A percentile compares a stretch with the other conserved stretches of the same genome.
phyloP scores from a whole-genome alignment of 2,888 invertebrate species.

The Latheticus oryzae region DNA sequence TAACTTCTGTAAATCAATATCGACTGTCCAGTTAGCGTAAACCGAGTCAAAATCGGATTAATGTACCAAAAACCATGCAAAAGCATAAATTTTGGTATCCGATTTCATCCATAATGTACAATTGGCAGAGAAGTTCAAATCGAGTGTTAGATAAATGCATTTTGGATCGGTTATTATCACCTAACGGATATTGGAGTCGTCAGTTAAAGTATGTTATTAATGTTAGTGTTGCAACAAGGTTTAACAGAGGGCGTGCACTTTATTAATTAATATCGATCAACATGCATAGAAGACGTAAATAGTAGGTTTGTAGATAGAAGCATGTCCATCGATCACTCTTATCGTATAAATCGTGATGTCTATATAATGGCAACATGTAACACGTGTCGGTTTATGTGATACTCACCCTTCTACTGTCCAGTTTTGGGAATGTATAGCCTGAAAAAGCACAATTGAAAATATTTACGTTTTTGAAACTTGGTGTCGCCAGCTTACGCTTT shows the following conservation, averaged over 20 bases:
- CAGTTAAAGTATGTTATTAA: too few species aligned
- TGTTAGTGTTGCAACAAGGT: too few species aligned
- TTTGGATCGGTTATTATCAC: slow-evolving; percentile 16
- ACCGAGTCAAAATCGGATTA: slow-evolving; percentile 15
- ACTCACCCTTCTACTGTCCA: slow-evolving; percentile 36
- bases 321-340: slow-evolving; percentile 52
- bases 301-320: slow-evolving; percentile 44
- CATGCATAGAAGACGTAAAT: slow-evolving; percentile 38
- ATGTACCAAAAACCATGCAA: slow-evolving; percentile 29
- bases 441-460: slow-evolving; percentile 41
- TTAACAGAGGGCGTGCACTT: slow-evolving; percentile 25
- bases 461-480: slow-evolving; percentile 39
- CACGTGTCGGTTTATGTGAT: slow-evolving; percentile 40
- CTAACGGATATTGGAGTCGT: slow-evolving; percentile 3
- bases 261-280: slow-evolving; percentile 42
- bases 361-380: slow-evolving; percentile 50
- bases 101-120: too few species aligned
- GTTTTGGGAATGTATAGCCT: slow-evolving; percentile 33
- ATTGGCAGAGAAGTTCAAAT: too few species aligned
- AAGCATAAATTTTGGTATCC: slow-evolving; percentile 21
- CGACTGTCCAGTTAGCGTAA: slow-evolving; percentile 6
- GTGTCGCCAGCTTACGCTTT: slow-evolving; percentile 35
- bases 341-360: slow-evolving; percentile 51
- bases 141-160: slow-evolving; percentile 2
- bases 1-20: slow-evolving; percentile 2